Evolutionary conservation across 1,140 invertebrate genomes (phyloP), one percentile per base, ranked within the genome.

Genomic region (Drosophila arawakana): DNA sequence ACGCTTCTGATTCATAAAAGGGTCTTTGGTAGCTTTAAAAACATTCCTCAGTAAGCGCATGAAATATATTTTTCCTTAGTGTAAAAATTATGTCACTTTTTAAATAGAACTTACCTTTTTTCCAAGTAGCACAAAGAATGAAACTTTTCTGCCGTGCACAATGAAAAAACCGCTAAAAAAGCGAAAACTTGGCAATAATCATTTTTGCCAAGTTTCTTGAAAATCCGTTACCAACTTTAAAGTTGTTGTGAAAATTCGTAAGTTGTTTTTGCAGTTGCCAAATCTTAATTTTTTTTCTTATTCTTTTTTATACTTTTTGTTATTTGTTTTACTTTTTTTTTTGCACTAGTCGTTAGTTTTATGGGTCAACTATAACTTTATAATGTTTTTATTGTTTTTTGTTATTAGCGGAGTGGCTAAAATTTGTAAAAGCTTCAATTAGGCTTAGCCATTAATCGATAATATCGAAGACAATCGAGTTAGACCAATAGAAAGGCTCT

Each of bases 231-330:
- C 65, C 73, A 80, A 71, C 69, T 68, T 77, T 21, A 61, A 84
- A 80, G 66, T 69, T 78, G 65, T 84, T 84, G 78, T 81, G 78
- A 81, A 84, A 84, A 85, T 84, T 78, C 70, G 60, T 81, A 62
- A 67, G 78, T 81, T 46, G 74, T 63, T 81, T 82, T 69, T 65
- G 54, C 80, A 65, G 65, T 83, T 83, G 73, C 67, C 59, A 79
- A 76, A 69, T 44, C 37, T 74, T 70, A 65, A 59, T 73, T 52
- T 47, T 25, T 65, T 46, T 73, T 47, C 18, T 55, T 68, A 49
- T 39, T 35, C 2, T 25, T 3, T 25, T 30, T 30, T 30, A 30
- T 30, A 30, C 25, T 30, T 30, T 30, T 30, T 2, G 25, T 30
- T 30, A 30, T 52, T 59, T 54, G n/a, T 70, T 60, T n/a, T 39